A percentile compares a stretch with the other conserved stretches of the same genome.
These are phyloP conservation scores for Delia radicum DNA, from an alignment of 1,140 invertebrate species.

Conservation along the genomic window DNA sequence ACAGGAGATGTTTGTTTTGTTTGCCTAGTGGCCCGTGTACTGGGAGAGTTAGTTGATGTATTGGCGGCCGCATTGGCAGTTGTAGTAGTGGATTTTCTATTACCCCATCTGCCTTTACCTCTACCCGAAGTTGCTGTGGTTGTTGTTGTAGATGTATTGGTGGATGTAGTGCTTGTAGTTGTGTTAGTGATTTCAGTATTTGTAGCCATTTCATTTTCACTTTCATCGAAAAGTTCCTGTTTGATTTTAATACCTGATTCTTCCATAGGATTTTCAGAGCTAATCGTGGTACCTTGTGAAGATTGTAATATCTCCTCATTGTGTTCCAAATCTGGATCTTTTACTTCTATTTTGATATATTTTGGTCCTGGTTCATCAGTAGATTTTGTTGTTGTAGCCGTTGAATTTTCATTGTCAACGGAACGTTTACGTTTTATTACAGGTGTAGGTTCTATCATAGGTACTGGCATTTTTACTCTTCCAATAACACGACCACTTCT, in stretches of 20 bases:
- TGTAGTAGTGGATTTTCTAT: constrained; percentile 24
- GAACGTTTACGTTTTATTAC: constrained; percentile 44
- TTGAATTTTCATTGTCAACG: constrained; percentile 32
- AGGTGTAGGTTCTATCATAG: constrained; percentile 25
- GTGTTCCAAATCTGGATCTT: constrained; percentile 19
- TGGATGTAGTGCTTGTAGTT: not conserved
- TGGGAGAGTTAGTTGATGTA: constrained; percentile 1
- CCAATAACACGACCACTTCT: constrained; percentile 31
- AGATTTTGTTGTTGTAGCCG: not conserved
- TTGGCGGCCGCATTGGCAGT: not conserved
- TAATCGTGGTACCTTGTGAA: constrained; percentile 5
- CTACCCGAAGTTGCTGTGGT: constrained; percentile 28
- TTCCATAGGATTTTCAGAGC: constrained; percentile 26
- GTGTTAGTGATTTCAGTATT: not conserved
- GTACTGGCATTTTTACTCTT: constrained; percentile 17
- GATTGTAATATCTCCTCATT: constrained; percentile 29
- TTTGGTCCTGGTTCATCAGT: constrained; percentile 33
- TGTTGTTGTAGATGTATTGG: constrained; percentile 18
- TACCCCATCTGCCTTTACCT: constrained; percentile 36
- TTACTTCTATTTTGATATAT: constrained; percentile 41
- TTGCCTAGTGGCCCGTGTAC: constrained; percentile 44
- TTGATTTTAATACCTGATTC: constrained; percentile 38
- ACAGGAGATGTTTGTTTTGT: constrained; percentile 44
- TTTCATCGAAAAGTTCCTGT: constrained; percentile 37
- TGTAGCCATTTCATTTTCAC: constrained; percentile 26